Percentiles rank a stretch among this genome's conserved stretches.
Evolutionary conservation across 1,140 invertebrate genomes (phyloP).

Genomic region (Whitmania pigra): DNA sequence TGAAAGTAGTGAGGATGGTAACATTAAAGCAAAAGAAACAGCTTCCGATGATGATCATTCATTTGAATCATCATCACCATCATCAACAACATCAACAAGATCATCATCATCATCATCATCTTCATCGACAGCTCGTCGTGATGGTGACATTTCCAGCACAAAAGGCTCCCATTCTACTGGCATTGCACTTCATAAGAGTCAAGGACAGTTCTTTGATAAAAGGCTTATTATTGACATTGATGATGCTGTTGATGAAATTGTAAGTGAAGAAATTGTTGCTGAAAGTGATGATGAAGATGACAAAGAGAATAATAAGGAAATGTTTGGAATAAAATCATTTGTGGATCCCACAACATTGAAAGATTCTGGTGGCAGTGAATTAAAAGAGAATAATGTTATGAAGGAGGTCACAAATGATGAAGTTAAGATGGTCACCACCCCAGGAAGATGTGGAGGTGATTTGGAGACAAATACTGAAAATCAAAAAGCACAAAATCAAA

Average conservation of each 20-base stretch:
- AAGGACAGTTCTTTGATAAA: neutral
- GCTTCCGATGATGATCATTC: neutral
- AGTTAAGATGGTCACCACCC: too few relatives aligned
- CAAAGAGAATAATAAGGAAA: constrained; percentile 2
- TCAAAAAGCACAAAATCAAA: too few relatives aligned
- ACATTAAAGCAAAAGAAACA: neutral
- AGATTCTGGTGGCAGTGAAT: too few relatives aligned
- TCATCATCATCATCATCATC: constrained; percentile 43
- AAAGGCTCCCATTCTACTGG: constrained; percentile 60
- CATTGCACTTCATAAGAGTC: constrained; percentile 35
- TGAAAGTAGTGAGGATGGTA: neutral
- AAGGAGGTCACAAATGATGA: too few relatives aligned
- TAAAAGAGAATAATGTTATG: too few relatives aligned
- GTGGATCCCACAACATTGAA: too few relatives aligned
- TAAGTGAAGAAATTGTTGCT: neutral
- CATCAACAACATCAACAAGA: neutral
- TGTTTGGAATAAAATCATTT: neutral
- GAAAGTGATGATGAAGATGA: constrained; percentile 5
- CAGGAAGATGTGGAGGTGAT: too few relatives aligned
- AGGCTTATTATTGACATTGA: neutral
- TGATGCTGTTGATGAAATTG: constrained; percentile 14
- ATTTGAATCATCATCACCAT: neutral
- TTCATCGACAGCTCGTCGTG: constrained; percentile 62
- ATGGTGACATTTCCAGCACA: constrained; percentile 57
- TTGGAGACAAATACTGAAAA: too few relatives aligned